phyloP scores from a whole-genome alignment of 2,888 invertebrate genomes.

The Phanerotoma sp. region DNA sequence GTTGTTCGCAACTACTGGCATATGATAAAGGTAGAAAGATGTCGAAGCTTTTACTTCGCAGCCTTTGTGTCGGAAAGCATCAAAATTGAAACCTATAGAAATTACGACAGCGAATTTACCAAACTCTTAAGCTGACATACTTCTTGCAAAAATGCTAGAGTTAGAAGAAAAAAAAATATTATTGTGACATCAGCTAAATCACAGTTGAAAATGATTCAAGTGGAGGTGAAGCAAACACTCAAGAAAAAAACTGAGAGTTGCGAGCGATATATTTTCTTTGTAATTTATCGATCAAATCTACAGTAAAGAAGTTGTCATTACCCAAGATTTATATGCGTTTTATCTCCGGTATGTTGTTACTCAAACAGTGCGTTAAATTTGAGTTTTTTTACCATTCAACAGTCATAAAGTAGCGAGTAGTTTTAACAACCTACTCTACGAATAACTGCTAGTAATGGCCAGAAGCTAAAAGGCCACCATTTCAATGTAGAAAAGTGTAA shows the following conservation, averaged over 20 bases:
- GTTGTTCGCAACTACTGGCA: conserved; percentile 21
- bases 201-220: no score
- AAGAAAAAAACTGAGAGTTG: no score
- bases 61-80: conserved; percentile 11
- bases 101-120: conserved; percentile 9
- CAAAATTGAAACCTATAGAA: conserved; percentile 7
- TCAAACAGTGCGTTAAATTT: conserved; percentile 21
- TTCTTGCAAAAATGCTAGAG: no score
- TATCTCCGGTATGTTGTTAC: conserved; percentile 26
- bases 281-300: no score
- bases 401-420: conserved; percentile 22
- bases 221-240: no score
- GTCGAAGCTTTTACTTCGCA: conserved; percentile 21
- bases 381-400: conserved; percentile 23
- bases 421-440: conserved; percentile 24
- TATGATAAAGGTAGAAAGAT: conserved; percentile 30
- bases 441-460: conserved; percentile 30
- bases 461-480: conserved; percentile 29
- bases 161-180: no score
- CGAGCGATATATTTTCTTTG: no score
- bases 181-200: no score
- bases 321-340: no score
- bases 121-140: no score
- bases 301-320: no score
- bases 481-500: no score